Conservation (phyloP, 2,113 vertebrate genomes). For the Enhydra lutris region DNA sequence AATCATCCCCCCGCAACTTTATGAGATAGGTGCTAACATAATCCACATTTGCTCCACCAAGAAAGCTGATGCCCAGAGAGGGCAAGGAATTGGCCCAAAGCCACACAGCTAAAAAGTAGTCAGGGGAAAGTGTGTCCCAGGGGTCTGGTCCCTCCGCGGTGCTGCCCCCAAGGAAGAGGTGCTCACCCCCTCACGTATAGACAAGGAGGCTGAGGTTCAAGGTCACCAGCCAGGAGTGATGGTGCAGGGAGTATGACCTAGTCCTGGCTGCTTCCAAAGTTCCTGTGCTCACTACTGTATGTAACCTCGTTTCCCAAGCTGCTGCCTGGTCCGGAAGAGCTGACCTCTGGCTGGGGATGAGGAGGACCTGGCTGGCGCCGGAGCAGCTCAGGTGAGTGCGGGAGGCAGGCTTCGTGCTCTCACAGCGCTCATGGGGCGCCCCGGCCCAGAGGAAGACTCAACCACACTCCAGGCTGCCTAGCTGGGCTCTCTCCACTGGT, state of each 20-base stretch:
- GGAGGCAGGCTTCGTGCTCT: background rate
- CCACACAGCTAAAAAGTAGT: background rate
- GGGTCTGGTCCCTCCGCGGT: background rate
- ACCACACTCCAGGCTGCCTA: background rate
- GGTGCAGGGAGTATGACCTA: too few relatives aligned
- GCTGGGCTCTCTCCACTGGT: background rate
- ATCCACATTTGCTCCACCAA: background rate
- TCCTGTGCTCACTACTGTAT: background rate
- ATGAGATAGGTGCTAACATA: background rate
- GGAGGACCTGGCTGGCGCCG: rapidly evolving
- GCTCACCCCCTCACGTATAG: background rate
- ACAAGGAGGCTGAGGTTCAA: background rate
- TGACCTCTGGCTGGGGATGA: background rate
- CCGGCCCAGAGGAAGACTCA: background rate
- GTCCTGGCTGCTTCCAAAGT: background rate
- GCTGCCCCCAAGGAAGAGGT: background rate
- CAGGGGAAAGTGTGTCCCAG: background rate
- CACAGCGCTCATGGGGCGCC: background rate
- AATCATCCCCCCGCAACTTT: background rate
- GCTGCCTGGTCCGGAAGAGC: background rate
- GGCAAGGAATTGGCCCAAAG: background rate
- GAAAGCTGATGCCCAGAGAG: background rate
- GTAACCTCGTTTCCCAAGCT: background rate
- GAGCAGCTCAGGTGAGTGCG: background rate
- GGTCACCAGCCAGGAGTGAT: background rate